Base-by-base conservation (phyloP, 1,140 invertebrate species). In the Hyphantria cunea region DNA sequence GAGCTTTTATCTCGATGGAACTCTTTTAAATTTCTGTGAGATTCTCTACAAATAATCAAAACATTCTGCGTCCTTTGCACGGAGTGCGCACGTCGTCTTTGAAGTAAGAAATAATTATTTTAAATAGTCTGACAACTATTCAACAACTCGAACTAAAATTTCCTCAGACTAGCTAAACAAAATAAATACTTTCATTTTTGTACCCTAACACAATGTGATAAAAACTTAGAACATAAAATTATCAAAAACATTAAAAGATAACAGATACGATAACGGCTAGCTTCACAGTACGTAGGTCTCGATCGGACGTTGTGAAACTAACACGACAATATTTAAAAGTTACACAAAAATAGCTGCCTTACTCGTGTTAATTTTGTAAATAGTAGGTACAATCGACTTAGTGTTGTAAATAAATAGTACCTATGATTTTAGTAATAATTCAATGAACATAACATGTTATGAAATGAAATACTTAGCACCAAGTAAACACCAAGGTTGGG, bases 401-500 rank as follows among this genome's bases (percentile, higher is more conserved):
- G 34, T 51, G 15, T 42, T 60, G 56, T 50, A 60, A 50, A 48
- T 50, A 60, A 50, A 60, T 51, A 60, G 47, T 50, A 51, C 47
- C 56, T 50, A 42, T 60, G 45, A 33, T 37, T 37, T 14, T 59
- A 60, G 47, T 50, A 60, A 60, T 60, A 50, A 49, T 60, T 60
- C 45, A 60, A 63, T 50, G 50, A 66, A 62, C 53, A 53, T 72
- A 67, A 73, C 72, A 41, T 66, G 68, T 69, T 79, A 68, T 66
- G 63, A 84, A 77, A 77, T 77, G 70, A 82, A 60, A 49, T 53
- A 64, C 70, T 74, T 77, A 85, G 85, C 85, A 88, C 85, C 85
- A 76, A 79, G 77, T 81, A 81, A 82, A 86, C 80, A 82, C 77
- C 78, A 54, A 72, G 72, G 66, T 78, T 44, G 69, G 17, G 72